Base-by-base conservation (phyloP, 2,888 invertebrate species). In the Ochropleura leucogaster region DNA sequence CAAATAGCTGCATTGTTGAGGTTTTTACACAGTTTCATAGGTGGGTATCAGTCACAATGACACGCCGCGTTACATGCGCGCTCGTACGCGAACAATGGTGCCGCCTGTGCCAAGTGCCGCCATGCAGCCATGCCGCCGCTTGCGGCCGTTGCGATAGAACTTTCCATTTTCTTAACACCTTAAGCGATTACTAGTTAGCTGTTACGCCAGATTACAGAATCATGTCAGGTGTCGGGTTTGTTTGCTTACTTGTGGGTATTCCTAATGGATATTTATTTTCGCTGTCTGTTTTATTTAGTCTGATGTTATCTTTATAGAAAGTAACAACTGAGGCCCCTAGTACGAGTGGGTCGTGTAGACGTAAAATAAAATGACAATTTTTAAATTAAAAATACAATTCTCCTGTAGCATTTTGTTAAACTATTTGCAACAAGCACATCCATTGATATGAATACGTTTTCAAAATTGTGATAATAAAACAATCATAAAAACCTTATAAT, bases 1-100 rank as follows among this genome's bases (percentile, higher is more conserved):
- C 91, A 91, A 93, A 93, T 89, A 75, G 72, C n/a, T 70, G 90
- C 91, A 94, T 95, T 95, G 95, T 94, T 91, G 82, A 73, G 85
- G 92, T 94, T 94, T 92, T 93, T 87, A 68, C 77, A 68, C 69
- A 73, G 88, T 89, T 90, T 91, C 87, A 76, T 90, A 87, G 87
- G 87, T 84, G 84, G 79, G 88, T 90, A 90, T 90, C 89, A 85
- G 88, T 85, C 77, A 82, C 77, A 93, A 93, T 92, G 91, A 93
- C 90, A 90, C 83, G 90, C 90, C 89, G 83, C 82, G 90, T 93
- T 93, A 92, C 90, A 90, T 91, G 90, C 84, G 86, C 78, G 76
- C 77, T 88, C 78, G 85, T 85, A 87, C 90, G 90, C 89, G 90
- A 94, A 94, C 94, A 95, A 94, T 94, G 89, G 92, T 86, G 85